Conservation (phyloP, 2,888 invertebrate genomes). For the Scotopteryx bipunctaria region DNA sequence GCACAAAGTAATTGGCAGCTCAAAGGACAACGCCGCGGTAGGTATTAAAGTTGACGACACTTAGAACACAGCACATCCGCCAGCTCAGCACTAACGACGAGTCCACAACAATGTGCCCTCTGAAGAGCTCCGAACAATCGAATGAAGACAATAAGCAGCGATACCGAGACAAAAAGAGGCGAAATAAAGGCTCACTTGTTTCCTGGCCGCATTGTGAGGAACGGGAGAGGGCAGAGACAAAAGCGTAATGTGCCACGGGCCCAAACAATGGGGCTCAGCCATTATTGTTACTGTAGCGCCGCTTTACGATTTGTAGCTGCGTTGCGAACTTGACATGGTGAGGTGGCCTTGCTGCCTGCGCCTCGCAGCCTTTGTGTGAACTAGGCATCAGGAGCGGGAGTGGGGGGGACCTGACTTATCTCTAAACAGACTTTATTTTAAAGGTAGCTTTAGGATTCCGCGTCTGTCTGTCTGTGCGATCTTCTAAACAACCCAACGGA, state of each 20-base stretch:
- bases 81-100: constrained; percentile 79
- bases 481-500: too few species aligned
- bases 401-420: too few species aligned
- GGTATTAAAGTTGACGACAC: constrained; percentile 76
- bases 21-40: constrained; percentile 42
- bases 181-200: constrained; percentile 85
- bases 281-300: constrained; percentile 82
- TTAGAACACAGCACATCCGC: constrained; percentile 79
- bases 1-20: constrained; percentile 26
- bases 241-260: constrained; percentile 84
- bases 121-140: constrained; percentile 84
- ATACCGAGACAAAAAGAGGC: constrained; percentile 85
- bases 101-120: constrained; percentile 83
- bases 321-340: constrained; percentile 79
- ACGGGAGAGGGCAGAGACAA: constrained; percentile 83
- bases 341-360: constrained; percentile 51
- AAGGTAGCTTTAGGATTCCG: too few species aligned
- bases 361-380: constrained; percentile 30
- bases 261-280: constrained; percentile 81
- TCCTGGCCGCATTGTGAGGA: constrained; percentile 84
- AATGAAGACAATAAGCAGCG: constrained; percentile 85
- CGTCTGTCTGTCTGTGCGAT: too few species aligned
- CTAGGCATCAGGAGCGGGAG: too few species aligned
- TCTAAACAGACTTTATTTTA: too few species aligned
- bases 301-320: constrained; percentile 76